Conservation (phyloP, 2,113 vertebrate species). For the Tragulus kanchil region DNA sequence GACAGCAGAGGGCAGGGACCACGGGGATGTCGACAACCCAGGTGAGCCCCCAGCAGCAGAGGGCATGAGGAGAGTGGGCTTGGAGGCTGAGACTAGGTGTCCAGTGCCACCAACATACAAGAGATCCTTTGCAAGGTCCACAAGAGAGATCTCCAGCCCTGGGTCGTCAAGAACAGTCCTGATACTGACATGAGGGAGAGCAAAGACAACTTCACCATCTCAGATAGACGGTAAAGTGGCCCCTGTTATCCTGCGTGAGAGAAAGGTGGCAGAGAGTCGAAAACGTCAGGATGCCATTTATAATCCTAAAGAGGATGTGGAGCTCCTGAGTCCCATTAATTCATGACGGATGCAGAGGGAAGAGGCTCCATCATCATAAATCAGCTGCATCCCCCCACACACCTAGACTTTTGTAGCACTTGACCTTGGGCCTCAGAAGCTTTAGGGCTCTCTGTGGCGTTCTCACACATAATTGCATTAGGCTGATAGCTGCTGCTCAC, state of each 20-base stretch:
- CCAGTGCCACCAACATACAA: accelerated
- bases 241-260: neutral
- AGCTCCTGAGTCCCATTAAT: constrained; percentile 66
- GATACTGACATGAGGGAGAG: neutral
- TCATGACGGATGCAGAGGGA: constrained; percentile 67
- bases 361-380: constrained; percentile 57
- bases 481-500: constrained; percentile 72
- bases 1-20: neutral
- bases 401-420: constrained; percentile 66
- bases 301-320: constrained; percentile 70
- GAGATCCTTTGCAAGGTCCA: neutral
- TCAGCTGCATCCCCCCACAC: constrained; percentile 44
- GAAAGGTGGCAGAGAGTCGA: constrained; percentile 62
- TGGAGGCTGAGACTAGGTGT: neutral
- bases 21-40: neutral
- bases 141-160: neutral
- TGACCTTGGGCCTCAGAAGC: constrained; percentile 80
- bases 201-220: neutral
- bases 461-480: constrained; percentile 75
- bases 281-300: constrained; percentile 80
- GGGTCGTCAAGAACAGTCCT: too few relatives aligned
- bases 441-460: constrained; percentile 76
- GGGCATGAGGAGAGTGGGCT: accelerated
- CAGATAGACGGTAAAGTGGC: constrained; percentile 55
- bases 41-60: neutral